Evolutionary conservation across 2,113 vertebrate species (phyloP), one percentile per base, ranked within the genome.

Genomic region (Neofelis nebulosa): DNA sequence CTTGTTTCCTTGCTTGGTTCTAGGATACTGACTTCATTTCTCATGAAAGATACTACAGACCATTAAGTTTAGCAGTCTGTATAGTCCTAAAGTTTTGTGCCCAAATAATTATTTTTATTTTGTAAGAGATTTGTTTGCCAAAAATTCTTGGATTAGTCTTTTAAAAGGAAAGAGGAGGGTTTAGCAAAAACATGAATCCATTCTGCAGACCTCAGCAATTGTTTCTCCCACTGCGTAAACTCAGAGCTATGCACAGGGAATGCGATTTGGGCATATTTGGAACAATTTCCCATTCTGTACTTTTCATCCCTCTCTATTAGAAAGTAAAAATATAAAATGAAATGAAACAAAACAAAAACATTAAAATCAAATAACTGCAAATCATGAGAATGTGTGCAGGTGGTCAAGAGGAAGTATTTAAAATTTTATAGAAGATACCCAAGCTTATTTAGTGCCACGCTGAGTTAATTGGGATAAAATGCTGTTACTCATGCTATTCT

Each of bases 401-500:
- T 95, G 33, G 81, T 68, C 52, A 93, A 52, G 41, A 81, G 90
- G 29, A 81, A 83, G 31, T 79, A 63, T 55, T 96, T 91, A 57
- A 74, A 93, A 96, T 87, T 79, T 96, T 91, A 76, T 63, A 95
- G 36, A 94, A 84, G 29, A 80, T 33, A 69, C n/a, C 63, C 19
- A 65, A 38, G 21, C 23, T 85, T 84, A 85, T 94, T 94, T 48
- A 91, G 15, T 66, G 29, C 33, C 57, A 81, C 73, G 45, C 21
- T 68, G 78, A 88, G 87, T 69, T 98, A 95, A 92, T 83, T 97
- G 87, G 33, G 33, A 84, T 90, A 87, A 87, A 98, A 76, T 88
- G 69, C n/a, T 50, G 7, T 92, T 95, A 93, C 45, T 74, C 23
- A n/a, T 66, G 55, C 81, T 94, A 76, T 65, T 92, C 50, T 84